These are phyloP conservation scores for Fopius arisanus DNA, from an alignment of 1,140 invertebrate genomes.

Conservation along the genomic window DNA sequence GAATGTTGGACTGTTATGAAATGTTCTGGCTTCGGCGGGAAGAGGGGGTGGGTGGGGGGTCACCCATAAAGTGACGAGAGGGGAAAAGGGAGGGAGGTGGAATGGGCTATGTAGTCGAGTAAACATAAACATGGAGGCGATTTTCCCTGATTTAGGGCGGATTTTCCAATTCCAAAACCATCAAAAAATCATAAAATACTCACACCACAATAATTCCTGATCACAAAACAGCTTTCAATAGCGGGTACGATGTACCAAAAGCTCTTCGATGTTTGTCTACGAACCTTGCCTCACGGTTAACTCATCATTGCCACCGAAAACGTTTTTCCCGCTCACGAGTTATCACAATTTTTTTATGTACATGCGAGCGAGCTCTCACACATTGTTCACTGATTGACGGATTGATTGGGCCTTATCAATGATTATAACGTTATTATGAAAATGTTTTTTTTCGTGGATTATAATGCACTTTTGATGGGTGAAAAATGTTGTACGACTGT, in stretches of 20 bases:
- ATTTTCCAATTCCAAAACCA: background rate
- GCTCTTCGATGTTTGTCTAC: slow-evolving; percentile 12
- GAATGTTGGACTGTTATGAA: slow-evolving; percentile 27
- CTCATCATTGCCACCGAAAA: slow-evolving; percentile 41
- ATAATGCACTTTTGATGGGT: slow-evolving; percentile 35
- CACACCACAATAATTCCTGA: background rate
- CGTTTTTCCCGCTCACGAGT: slow-evolving; percentile 35
- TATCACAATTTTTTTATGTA: background rate
- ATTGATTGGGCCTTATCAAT: background rate
- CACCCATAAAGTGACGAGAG: slow-evolving; percentile 25
- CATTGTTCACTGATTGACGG: slow-evolving; percentile 2
- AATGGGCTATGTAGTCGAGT: slow-evolving; percentile 39
- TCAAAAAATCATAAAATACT: background rate
- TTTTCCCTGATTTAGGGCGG: background rate
- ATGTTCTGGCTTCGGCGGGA: slow-evolving; percentile 26
- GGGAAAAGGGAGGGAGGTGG: slow-evolving; percentile 42
- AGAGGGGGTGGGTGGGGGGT: slow-evolving; percentile 35
- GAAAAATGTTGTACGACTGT: slow-evolving; percentile 44
- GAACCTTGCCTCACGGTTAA: slow-evolving; percentile 41
- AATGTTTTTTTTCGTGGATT: background rate
- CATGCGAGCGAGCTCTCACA: background rate
- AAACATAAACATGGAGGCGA: slow-evolving; percentile 58
- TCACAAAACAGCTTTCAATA: background rate
- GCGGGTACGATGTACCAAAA: background rate
- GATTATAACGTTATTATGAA: no score